These are phyloP conservation scores for Buathra laborator DNA, from an alignment of 2,888 invertebrate genomes.

Conservation along the genomic window DNA sequence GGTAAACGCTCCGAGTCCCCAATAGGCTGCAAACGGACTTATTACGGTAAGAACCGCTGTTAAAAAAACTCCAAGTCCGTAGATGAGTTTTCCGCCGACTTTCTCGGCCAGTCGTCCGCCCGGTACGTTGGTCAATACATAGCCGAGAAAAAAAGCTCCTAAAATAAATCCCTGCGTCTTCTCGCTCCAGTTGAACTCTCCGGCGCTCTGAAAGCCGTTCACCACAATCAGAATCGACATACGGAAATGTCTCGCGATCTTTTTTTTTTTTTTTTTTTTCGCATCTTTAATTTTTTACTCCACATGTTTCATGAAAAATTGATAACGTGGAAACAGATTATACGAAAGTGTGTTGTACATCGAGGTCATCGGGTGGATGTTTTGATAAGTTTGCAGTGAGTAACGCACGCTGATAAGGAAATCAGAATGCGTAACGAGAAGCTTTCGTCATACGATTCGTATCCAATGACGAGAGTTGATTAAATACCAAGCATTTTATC, in stretches of 20 bases:
- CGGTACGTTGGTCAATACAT: slow-evolving; percentile 93
- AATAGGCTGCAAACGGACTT: slow-evolving; percentile 92
- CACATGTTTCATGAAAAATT: not conserved
- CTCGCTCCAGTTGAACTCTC: slow-evolving; percentile 93
- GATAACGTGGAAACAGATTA: slow-evolving; percentile 24
- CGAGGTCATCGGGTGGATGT: slow-evolving; percentile 46
- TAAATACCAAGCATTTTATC: not conserved
- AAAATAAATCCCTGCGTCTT: slow-evolving; percentile 92
- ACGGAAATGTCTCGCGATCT: slow-evolving; percentile 7
- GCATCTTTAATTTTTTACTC: not conserved
- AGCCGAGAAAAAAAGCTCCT: slow-evolving; percentile 94
- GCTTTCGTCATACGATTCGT: slow-evolving; percentile 17
- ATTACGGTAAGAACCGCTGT: slow-evolving; percentile 94
- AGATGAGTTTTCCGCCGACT: slow-evolving; percentile 95
- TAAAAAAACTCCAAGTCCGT: slow-evolving; percentile 92
- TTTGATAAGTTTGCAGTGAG: slow-evolving; percentile 70
- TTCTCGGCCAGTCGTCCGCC: slow-evolving; percentile 94
- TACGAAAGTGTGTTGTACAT: slow-evolving; percentile 14
- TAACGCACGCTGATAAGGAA: slow-evolving; percentile 60
- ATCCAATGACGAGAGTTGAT: slow-evolving; percentile 10
- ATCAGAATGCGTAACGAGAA: slow-evolving; percentile 40
- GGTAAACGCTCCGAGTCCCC: slow-evolving; percentile 89
- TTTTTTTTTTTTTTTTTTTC: slow-evolving; percentile 17
- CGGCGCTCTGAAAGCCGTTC: slow-evolving; percentile 86
- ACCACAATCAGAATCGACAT: not conserved